Evolutionary conservation across 2,113 vertebrate species (phyloP), one percentile per base, ranked within the genome.

Genomic region (Dipodomys stephensi): DNA sequence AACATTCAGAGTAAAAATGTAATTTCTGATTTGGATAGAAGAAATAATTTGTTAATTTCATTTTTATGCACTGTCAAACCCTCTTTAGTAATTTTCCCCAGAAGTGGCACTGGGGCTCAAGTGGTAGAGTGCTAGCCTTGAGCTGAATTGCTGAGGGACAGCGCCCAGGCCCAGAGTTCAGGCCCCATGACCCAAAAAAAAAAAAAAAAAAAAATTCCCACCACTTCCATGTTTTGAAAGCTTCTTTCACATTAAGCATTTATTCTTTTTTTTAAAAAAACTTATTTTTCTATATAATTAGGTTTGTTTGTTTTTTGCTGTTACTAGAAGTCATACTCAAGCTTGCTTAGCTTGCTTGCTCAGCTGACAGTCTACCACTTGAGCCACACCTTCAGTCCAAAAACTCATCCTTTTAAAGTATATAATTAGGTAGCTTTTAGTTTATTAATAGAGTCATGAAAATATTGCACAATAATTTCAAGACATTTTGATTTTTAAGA

Each of bases 31-130:
- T 95, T 49, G n/a, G 57, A 25, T 92, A 2, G 18, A 81, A 92
- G 68, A 94, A 92, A n/a, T 69, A 79, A 80, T 73, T 90, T 92
- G n/a, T 73, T 82, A 86, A 35, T 93, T 93, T 90, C 22, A 87
- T 65, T 87, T 39, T 92, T 90, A 77, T 82, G 16, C 4, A 81
- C 22, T 84, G 57, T 12, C 68, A 92, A 78, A 46, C 23, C 83
- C n/a, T 16, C 30, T 84, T 87, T 60, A 68, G 69, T 53, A 77
- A 71, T 84, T 87, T 10, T 88, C 39, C 39, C 39, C 39, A 39
- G 39, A 39, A 39, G 39, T 39, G 39, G 39, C 5, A 39, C 39
- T 39, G 39, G 4, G 39, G 4, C 39, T 39, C 39, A 39, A 39
- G 39, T 39, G 39, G 39, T 39, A 39, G 39, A 39, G 39, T 39